Base-by-base conservation (phyloP, 2,797 vertebrate species). In the Lacerta bilineata region DNA sequence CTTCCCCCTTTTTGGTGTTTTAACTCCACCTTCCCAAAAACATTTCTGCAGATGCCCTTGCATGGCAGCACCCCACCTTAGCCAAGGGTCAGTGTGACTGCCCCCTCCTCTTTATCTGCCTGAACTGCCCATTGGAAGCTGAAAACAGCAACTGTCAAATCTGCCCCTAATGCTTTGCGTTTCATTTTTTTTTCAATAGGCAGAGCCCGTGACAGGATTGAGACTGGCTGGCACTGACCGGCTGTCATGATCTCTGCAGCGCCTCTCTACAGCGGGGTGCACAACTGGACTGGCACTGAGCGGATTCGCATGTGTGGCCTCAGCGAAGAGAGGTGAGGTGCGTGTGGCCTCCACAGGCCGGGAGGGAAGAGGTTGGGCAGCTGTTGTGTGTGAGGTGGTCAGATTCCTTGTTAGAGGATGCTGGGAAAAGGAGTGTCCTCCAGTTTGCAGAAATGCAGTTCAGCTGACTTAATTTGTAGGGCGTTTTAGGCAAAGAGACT, bases 301-400 rank as follows among this genome's bases (percentile, higher is more conserved):
- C 95, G 96, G 87, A 96, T 96, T 96, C 96, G 96, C 95, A 97
- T 97, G 97, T 97, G 96, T 90, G 96, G 97, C 94, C 97, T 97
- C 95, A 97, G 97, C 94, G 96, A 97, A 94, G 96, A 97, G 95
- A 97, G 97, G 97, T 97, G 95, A 97, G 96, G 96, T 96, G 94
- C 69, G 90, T 92, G 3, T 66, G 82, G 59, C 36, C 29, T 29
- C 25, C 18, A 0, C 20, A 29, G 9, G 39, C 0, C 0, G 5
- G 66, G 80, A 25, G 17, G 46, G 59, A 41, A 15, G 0, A 17
- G 20, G 25, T 27, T 23, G 15, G 20, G 11, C 41, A 6, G 9
- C 6, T 33, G 68, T 8, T 64, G 5, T 18, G 2, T 6, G 46
- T 23, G 59, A 74, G 43, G 10, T 5, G 0, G 18, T 4, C 3